Percentiles rank a stretch among this genome's conserved stretches.
phyloP scores from a whole-genome alignment of 2,888 invertebrate species.

The Megamerina dolium region DNA sequence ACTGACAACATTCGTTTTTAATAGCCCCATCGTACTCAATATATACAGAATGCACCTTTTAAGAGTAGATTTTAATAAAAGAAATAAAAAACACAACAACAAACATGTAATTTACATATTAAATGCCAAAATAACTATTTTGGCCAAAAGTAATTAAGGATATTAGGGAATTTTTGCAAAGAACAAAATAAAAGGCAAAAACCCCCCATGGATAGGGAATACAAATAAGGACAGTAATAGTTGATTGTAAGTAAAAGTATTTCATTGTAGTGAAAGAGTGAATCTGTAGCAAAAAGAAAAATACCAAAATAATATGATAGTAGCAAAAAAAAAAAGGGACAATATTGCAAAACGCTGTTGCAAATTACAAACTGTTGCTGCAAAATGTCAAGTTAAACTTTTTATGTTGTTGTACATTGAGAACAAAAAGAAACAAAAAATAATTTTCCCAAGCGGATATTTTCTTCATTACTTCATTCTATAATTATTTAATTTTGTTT shows the following conservation, averaged over 20 bases:
- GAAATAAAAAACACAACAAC: too few species aligned
- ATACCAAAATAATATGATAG: neutral
- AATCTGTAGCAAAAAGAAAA: neutral
- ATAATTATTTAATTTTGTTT: neutral
- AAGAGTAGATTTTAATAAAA: too few species aligned
- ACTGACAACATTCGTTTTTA: too few species aligned
- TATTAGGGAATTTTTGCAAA: neutral
- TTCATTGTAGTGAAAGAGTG: too few species aligned
- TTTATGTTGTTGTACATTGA: slow-evolving; percentile 7
- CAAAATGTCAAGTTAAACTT: slow-evolving; percentile 12
- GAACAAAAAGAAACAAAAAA: slow-evolving; percentile 5
- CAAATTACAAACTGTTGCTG: slow-evolving; percentile 11
- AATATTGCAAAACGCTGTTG: neutral
- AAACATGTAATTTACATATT: neutral
- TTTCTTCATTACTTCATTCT: neutral
- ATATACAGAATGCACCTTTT: too few species aligned
- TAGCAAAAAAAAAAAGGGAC: neutral
- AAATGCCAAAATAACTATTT: neutral
- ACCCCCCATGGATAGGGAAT: neutral
- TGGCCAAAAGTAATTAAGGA: slow-evolving; percentile 3
- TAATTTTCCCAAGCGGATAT: neutral
- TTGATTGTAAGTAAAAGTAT: slow-evolving; percentile 3
- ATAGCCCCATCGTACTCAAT: too few species aligned
- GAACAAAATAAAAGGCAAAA: neutral
- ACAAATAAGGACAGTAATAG: too few species aligned